These are phyloP conservation scores for Ptilorrhoa leucosticta DNA, from an alignment of 2,113 vertebrate genomes.

Conservation along the genomic window DNA sequence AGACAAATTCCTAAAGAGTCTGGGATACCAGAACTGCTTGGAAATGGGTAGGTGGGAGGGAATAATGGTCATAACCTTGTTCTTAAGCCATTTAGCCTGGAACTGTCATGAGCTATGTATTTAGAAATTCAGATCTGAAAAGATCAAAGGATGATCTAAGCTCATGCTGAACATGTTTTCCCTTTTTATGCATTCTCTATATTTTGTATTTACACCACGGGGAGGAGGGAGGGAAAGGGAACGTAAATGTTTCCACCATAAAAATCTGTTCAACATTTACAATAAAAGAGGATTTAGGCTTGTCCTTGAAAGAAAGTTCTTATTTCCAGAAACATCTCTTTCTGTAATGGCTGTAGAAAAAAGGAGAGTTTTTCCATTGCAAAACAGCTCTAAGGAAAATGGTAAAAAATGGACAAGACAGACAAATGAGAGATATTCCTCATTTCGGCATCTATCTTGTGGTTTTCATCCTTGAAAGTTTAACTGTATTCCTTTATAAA, in stretches of 20 bases:
- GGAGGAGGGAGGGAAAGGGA: not conserved
- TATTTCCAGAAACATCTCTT: slow-evolving; percentile 1
- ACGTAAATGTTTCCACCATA: not conserved
- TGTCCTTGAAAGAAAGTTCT: not conserved
- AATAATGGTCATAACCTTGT: not conserved
- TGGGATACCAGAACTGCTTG: not conserved
- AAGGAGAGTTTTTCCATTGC: not conserved
- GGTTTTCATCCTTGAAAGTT: not conserved
- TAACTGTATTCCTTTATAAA: not conserved
- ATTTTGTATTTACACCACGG: not conserved
- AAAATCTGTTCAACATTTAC: not conserved
- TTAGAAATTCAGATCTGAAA: not conserved
- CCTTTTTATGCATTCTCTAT: not conserved
- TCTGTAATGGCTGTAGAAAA: not conserved
- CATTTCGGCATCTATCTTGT: not conserved
- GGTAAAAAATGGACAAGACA: not conserved
- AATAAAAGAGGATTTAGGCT: not conserved
- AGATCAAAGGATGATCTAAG: not conserved
- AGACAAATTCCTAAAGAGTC: not conserved
- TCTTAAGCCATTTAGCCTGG: not conserved
- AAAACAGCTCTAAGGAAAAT: not conserved
- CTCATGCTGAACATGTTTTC: not conserved
- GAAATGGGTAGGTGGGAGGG: not conserved
- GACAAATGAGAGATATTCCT: not conserved
- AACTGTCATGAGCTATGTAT: not conserved